Evolutionary conservation across 2,113 vertebrate species (phyloP).

Genomic region (Lethenteron camtschaticum): DNA sequence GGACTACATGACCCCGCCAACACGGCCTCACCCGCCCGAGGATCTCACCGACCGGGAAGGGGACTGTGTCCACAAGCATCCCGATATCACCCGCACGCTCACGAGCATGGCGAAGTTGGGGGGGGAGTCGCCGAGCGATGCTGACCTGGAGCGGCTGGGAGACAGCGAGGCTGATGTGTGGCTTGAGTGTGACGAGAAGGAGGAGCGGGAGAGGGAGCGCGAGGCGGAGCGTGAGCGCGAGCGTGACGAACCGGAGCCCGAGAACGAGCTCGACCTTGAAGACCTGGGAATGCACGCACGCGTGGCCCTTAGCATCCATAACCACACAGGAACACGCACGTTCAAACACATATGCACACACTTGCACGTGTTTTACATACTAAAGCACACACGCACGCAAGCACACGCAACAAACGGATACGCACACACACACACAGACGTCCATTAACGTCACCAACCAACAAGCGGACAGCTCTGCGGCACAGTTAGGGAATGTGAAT

Average conservation of each 20-base stretch:
- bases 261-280: constrained; percentile 68
- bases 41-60: no score
- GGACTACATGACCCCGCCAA: no score
- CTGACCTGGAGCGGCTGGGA: constrained; percentile 61
- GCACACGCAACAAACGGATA: not conserved
- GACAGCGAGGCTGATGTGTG: constrained; percentile 55
- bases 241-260: constrained; percentile 58
- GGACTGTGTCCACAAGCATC: no score
- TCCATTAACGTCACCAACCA: no score
- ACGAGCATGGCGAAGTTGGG: not conserved
- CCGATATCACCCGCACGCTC: not conserved
- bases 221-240: constrained; percentile 27
- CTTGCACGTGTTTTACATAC: not conserved
- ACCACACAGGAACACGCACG: not conserved
- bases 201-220: constrained; percentile 68
- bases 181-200: constrained; percentile 76
- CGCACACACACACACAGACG: not conserved
- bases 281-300: constrained; percentile 30
- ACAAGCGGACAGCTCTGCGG: no score
- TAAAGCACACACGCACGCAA: not conserved
- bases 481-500: no score
- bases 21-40: no score
- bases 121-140: constrained; percentile 10
- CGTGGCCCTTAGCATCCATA: not conserved
- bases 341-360: not conserved